Base-by-base conservation (phyloP, 2,113 vertebrate species). In the Hippopotamus amphibius region DNA sequence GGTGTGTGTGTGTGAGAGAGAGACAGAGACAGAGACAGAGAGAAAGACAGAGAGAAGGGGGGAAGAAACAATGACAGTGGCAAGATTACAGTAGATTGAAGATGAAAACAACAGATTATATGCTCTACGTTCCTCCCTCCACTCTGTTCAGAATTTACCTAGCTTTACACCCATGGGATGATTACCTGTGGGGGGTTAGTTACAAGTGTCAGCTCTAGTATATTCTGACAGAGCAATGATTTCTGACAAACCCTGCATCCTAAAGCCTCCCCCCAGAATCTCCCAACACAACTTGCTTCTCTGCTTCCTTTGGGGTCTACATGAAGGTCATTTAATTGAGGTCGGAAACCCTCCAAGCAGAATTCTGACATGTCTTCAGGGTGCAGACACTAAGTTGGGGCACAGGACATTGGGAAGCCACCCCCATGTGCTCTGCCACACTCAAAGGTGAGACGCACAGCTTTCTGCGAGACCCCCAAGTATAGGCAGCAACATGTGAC, bases 1-100 rank as follows among this genome's bases (percentile, higher is more conserved):
- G 37, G 33, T 69, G 0, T 15, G 4, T 30, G 11, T 11, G 26
- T 28, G 14, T 3, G 53, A 4, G 5, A 28, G 48, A 55, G 66
- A 8, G 5, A 11, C 10, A 0, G 24, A 12, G 33, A 5, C 5
- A 43, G 28, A 19, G 46, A 61, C 6, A 26, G n/a, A 19, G 21
- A 13, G 4, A 4, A 3, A 50, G 6, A 12, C 13, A 11, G 21
- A 41, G 46, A 30, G 6, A 0, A 33, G 77, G 33, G 0, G n/a
- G 2, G 0, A 28, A 7, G 93, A 57, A 14, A 76, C 12, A 63
- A 26, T 41, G 22, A 69, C 2, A 66, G 66, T 24, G 66, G 41
- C 22, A 1, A 7, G 7, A 0, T 46, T 11, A 72, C 53, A 86
- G 55, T 2, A 95, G 17, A 57, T n/a, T 74, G 79, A 59, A 9